Evolutionary conservation across 2,888 invertebrate species (phyloP), one percentile per base, ranked within the genome.

Genomic region (Aelia acuminata): DNA sequence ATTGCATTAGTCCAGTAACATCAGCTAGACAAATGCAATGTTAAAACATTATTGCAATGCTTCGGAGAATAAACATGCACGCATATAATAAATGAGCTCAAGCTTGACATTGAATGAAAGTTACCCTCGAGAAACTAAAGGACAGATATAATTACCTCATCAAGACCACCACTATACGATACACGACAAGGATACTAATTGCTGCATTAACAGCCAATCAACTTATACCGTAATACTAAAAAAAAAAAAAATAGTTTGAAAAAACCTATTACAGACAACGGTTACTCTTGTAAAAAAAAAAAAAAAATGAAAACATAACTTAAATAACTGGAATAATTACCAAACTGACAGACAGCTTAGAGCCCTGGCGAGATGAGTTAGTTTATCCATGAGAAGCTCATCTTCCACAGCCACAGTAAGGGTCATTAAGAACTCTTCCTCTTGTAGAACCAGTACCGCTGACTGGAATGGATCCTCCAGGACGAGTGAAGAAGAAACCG

Each of bases 201-300:
- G 35, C 35, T 18, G 63, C 63, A 35, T 47, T 47, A 80, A 80
- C 80, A 43, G 43, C 43, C 80, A 80, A 47, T 80, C 80, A 80
- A 22, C 43, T 80, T n/a, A 39, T 35, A 80, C 18, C 13, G 31
- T 26, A 31, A 8, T 53, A n/a, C n/a, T n/a, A 13, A 8, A 15
- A 15, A 63, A 63, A 35, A 70, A 5, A 31, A 31, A 26, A 39
- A 47, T 11, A n/a, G 80, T 80, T n/a, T 47, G 43, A 80, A 80
- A 80, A 80, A 80, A 80, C 43, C 63, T n/a, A 80, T 80, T 80
- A n/a, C 43, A 80, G 43, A 80, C 43, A 43, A 22, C 80, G n/a
- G n/a, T 5, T 80, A 80, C 80, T 47, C 11, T 1, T 0, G 11
- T 15, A 47, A 80, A 39, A 22, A 20, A 70, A 20, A 35, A 13